phyloP scores from a whole-genome alignment of 1,140 invertebrate genomes.

The Aethina tumida region DNA sequence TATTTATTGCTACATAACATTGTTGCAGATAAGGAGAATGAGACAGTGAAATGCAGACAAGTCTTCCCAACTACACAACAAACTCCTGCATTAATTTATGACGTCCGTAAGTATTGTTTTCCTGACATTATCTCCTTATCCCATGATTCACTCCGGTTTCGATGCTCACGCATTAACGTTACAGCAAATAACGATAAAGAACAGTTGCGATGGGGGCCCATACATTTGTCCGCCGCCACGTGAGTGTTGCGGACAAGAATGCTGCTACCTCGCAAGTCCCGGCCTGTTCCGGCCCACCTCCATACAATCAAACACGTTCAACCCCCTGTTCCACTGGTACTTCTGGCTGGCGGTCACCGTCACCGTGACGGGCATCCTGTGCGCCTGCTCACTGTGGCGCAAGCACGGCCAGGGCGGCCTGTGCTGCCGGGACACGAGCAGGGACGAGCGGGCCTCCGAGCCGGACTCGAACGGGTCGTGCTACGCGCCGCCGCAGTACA shows the following conservation, averaged over 20 bases:
- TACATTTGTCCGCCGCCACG: constrained; percentile 52
- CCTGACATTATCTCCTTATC: too few relatives aligned
- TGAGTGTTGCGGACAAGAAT: constrained; percentile 61
- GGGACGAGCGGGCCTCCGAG: constrained; percentile 47
- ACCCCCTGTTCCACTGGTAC: constrained; percentile 40
- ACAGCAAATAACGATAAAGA: constrained; percentile 24
- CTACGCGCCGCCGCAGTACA: constrained; percentile 68
- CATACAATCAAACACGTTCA: constrained; percentile 38
- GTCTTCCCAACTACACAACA: too few relatives aligned
- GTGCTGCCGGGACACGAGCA: constrained; percentile 30
- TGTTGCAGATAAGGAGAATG: too few relatives aligned
- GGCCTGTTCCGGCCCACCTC: constrained; percentile 40
- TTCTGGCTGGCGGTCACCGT: constrained; percentile 50
- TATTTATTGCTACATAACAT: too few relatives aligned
- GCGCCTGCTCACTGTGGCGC: constrained; percentile 55
- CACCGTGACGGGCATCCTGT: constrained; percentile 48
- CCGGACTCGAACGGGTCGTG: constrained; percentile 63
- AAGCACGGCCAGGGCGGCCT: constrained; percentile 42
- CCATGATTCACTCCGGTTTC: not conserved
- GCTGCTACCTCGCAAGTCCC: constrained; percentile 49
- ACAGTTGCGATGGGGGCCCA: constrained; percentile 43
- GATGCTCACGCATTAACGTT: constrained; percentile 4
- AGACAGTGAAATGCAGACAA: too few relatives aligned
- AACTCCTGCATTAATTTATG: too few relatives aligned
- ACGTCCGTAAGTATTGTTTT: too few relatives aligned